Evolutionary conservation across 2,888 invertebrate genomes (phyloP).

Genomic region (Harpagoxenus sublaevis): DNA sequence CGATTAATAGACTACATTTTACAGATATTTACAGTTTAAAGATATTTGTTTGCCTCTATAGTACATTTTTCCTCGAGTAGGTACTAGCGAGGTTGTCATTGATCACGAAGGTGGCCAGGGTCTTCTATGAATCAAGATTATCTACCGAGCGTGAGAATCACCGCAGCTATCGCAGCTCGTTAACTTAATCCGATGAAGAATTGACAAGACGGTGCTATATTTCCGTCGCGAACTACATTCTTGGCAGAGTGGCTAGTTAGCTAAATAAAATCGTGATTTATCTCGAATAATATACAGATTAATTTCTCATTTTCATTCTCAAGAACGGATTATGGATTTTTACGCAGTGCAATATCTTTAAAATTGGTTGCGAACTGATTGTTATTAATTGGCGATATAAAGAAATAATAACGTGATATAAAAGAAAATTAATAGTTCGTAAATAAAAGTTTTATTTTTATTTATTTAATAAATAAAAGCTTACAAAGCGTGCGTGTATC

Average conservation of each 20-base stretch:
- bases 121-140: slow-evolving; percentile 47
- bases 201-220: slow-evolving; percentile 25
- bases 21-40: background rate
- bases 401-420: background rate
- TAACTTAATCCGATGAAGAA: slow-evolving; percentile 49
- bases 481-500: background rate
- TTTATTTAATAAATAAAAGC: background rate
- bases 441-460: background rate
- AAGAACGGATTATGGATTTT: background rate
- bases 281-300: background rate
- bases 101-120: slow-evolving; percentile 1
- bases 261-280: slow-evolving; percentile 13
- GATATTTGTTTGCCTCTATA: background rate
- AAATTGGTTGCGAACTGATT: background rate
- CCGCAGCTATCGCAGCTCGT: slow-evolving; percentile 15
- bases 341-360: background rate
- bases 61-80: background rate
- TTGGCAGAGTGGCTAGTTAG: background rate
- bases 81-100: background rate
- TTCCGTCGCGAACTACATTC: slow-evolving; percentile 20
- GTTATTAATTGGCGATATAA: background rate
- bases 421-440: background rate
- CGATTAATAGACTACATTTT: slow-evolving; percentile 1
- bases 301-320: background rate
- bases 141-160: slow-evolving; percentile 21